Base-by-base conservation (phyloP, 1,140 invertebrate species). In the Cydia splendana region DNA sequence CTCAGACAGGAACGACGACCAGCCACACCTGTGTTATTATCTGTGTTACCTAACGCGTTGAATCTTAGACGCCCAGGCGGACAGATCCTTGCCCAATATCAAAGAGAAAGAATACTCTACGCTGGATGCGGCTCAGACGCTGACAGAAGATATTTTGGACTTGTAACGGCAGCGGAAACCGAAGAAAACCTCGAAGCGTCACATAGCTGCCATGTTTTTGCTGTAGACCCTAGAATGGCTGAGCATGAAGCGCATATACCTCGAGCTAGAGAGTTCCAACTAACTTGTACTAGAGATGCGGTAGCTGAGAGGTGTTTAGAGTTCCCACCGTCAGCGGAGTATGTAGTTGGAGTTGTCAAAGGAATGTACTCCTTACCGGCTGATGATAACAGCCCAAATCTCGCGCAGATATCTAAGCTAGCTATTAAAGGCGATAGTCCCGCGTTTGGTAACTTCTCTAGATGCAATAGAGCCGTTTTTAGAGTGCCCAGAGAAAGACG, bases 191-290 rank as follows among this genome's bases (percentile, higher is more conserved):
- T 82, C 0, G 91, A 90, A 78, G 84, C 96, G 0, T 98, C 97
- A 13, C 97, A 97, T 86, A 98, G 98, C 53, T 99, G 98, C 87
- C 98, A 99, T 91, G 97, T 99, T 0, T 99, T 99, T 89, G 98
- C 97, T 79, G 96, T 98, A 15, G 97, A 99, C 86, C 95, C 97
- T 0, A 96, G 97, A 85, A 92, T 98, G 57, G 95, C 95, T 0
- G 97, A 98, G 88, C 96, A 98, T 88, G 94, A 94, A 51, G 95
- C 96, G 45, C 98, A 99, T 93, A 90, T 94, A 30, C 91, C 94
- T n/a, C 95, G 96, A 88, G 97, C 97, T 2, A 95, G 95, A 79
- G 95, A 95, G 77, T 98, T 98, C 92, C 95, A 95, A 82, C 95
- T 98, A 65, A 93, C 94, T n/a, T 98, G 97, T 86, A 96, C 96